Evolutionary conservation across 2,888 invertebrate genomes (phyloP).

Genomic region (Scaptomyza parva): DNA sequence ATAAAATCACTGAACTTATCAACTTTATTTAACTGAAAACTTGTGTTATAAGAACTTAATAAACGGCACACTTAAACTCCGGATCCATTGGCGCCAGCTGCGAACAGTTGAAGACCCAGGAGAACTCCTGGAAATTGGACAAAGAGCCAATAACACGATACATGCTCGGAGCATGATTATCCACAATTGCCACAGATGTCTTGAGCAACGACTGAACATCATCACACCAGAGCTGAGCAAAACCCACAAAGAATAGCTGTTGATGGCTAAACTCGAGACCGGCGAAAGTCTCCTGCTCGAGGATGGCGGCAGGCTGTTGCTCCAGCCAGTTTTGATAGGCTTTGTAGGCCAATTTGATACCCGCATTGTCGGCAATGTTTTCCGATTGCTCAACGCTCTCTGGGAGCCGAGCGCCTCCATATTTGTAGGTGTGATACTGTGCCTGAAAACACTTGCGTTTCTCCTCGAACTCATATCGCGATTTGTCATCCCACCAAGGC

Average conservation of each 20-base stretch:
- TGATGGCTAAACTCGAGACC: constrained; percentile 66
- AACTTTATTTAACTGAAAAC: neutral
- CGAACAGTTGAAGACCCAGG: constrained; percentile 79
- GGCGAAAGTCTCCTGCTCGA: constrained; percentile 63
- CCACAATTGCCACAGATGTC: constrained; percentile 43
- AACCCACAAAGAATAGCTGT: constrained; percentile 81
- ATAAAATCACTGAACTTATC: neutral
- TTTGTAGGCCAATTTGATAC: constrained; percentile 78
- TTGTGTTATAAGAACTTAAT: constrained; percentile 48
- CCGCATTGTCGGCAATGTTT: constrained; percentile 83
- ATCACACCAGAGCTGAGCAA: constrained; percentile 81
- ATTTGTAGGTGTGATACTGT: constrained; percentile 77
- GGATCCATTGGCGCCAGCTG: constrained; percentile 80
- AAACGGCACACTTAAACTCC: constrained; percentile 80
- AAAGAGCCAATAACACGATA: constrained; percentile 81
- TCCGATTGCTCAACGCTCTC: constrained; percentile 71
- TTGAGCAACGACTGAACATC: constrained; percentile 70
- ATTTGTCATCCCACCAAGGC: constrained; percentile 80
- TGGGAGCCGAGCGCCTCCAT: constrained; percentile 63
- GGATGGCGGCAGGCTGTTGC: constrained; percentile 44
- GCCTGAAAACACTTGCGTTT: constrained; percentile 79
- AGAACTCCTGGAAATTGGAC: constrained; percentile 82
- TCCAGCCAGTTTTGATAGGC: constrained; percentile 79
- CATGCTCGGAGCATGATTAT: constrained; percentile 70
- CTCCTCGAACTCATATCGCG: constrained; percentile 73